Conservation (phyloP, 2,113 vertebrate species). For the Lampris incognitus region DNA sequence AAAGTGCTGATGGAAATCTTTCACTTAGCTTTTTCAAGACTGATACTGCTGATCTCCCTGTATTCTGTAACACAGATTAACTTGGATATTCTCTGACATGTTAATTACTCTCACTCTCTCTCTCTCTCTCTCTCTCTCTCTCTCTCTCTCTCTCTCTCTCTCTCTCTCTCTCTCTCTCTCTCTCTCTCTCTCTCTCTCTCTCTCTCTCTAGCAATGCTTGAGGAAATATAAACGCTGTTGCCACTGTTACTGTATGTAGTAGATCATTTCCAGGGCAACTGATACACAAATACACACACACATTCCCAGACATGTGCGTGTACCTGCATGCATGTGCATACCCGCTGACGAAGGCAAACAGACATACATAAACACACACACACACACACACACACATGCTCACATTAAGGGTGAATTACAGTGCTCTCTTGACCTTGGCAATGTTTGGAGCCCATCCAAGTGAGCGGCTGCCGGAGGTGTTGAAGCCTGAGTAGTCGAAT, state of each 20-base stretch:
- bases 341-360: constrained; percentile 8
- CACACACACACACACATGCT: constrained; percentile 9
- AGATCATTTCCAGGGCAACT: constrained; percentile 66
- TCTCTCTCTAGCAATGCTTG: too few species aligned
- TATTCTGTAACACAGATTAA: too few species aligned
- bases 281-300: constrained; percentile 58
- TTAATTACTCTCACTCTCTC: background rate
- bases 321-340: constrained; percentile 26
- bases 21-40: too few species aligned
- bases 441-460: constrained; percentile 61
- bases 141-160: background rate
- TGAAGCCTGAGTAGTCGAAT: constrained; percentile 50
- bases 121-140: background rate
- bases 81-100: constrained; percentile 4
- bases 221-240: constrained; percentile 10
- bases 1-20: too few species aligned
- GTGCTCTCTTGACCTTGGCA: constrained; percentile 64
- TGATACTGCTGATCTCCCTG: too few species aligned
- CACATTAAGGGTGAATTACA: constrained; percentile 55
- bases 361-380: background rate
- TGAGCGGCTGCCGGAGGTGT: constrained; percentile 53
- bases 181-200: background rate
- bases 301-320: constrained; percentile 51
- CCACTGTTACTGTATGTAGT: constrained; percentile 55
- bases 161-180: background rate